Base-by-base conservation (phyloP, 2,797 vertebrate species). In the Aldrovandia affinis region DNA sequence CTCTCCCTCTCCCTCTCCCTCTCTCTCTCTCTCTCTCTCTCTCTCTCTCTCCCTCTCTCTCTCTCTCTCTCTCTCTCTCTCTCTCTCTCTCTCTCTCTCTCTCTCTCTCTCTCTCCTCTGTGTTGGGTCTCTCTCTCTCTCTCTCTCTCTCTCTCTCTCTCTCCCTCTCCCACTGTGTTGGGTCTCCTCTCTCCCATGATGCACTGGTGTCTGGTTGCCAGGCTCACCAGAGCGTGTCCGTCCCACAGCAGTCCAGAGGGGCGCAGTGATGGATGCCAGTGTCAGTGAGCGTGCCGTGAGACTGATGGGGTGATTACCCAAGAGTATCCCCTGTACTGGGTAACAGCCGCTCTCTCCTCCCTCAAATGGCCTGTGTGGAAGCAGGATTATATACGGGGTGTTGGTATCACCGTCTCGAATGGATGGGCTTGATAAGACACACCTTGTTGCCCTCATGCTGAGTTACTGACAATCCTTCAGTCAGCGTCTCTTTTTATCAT, bases 261-360 rank as follows among this genome's bases (percentile, higher is more conserved):
- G 70, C 50, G 57, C 87, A 87, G 90, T 94, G 92, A 93, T 92
- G 93, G 92, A 94, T 93, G 91, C 87, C 79, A 63, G 87, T 90
- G 92, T 93, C 92, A 86, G 73, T 0, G 42, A 36, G 83, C 36
- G 89, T 89, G 82, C 87, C 12, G 83, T 86, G 87, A 94, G 94
- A 95, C 91, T 92, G 92, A 95, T 94, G 92, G 92, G 90, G 88
- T 85, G 90, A 93, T 94, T 91, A 93, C 89, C 91, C 83, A 86
- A 90, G 91, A 89, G 89, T 90, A 91, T 93, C 89, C 90, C 89
- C 61, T 90, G 39, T 87, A 73, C 86, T 89, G 86, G 73, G 30
- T 47, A 91, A 89, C 90, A 63, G 80, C 54, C 87, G 87, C 89
- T 89, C 89, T 90, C 89, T 88, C 61, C 61, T 87, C 88, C 84